Evolutionary conservation across 1,140 invertebrate species (phyloP).

Genomic region (Thalassaphorura encarpata): DNA sequence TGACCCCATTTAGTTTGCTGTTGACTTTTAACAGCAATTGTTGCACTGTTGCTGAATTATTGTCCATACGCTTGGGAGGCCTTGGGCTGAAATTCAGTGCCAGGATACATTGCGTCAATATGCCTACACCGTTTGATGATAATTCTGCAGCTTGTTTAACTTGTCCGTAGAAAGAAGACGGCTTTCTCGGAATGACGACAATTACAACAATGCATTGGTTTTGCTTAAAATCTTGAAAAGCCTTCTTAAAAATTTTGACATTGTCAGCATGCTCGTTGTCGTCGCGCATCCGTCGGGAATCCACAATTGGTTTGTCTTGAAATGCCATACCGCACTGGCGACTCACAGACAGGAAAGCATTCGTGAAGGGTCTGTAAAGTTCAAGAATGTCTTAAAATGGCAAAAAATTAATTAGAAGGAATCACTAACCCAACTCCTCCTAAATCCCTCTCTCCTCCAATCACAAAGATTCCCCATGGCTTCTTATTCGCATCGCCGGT

Average conservation of each 20-base stretch:
- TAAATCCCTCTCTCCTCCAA: neutral
- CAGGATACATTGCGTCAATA: conserved; percentile 77
- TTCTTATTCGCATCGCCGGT: neutral
- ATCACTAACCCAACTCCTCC: no score
- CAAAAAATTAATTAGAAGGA: no score
- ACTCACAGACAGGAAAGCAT: neutral
- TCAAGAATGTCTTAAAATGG: no score
- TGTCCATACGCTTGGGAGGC: conserved; percentile 21
- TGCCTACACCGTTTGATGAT: conserved; percentile 54
- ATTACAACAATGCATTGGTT: conserved; percentile 9
- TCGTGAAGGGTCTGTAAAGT: no score
- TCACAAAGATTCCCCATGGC: neutral
- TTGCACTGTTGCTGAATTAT: conserved; percentile 40
- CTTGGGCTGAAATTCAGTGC: conserved; percentile 42
- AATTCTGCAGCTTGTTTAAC: conserved; percentile 45
- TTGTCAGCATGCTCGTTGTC: neutral
- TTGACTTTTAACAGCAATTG: conserved; percentile 79
- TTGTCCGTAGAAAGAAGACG: neutral
- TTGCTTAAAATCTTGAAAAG: neutral
- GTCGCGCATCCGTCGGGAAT: neutral
- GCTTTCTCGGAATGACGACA: conserved; percentile 21
- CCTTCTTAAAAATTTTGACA: neutral
- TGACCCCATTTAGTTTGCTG: conserved; percentile 72
- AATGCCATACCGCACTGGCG: neutral
- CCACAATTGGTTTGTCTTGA: no score